Evolutionary conservation across 2,888 invertebrate species (phyloP).

Genomic region (Acanthosepion esculentum): DNA sequence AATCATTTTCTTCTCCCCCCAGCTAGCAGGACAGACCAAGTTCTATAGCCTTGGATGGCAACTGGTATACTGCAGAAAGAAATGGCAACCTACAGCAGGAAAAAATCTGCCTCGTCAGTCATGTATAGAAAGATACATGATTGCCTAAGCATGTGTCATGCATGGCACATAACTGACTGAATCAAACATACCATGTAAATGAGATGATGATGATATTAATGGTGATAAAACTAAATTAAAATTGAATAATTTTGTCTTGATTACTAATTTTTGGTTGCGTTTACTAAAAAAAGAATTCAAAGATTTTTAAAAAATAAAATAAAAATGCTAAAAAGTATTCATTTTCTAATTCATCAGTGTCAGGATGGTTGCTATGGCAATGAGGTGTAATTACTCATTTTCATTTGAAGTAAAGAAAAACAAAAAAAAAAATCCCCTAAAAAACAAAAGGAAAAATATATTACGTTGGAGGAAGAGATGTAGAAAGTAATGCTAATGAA

Average conservation of each 20-base stretch:
- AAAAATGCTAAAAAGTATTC: background rate
- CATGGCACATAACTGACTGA: background rate
- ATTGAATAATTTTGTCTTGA: background rate
- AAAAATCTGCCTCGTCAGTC: too few species aligned
- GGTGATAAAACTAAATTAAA: background rate
- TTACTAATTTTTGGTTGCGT: background rate
- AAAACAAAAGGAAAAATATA: background rate
- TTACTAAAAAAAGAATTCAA: background rate
- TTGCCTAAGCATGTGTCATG: too few species aligned
- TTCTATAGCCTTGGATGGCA: too few species aligned
- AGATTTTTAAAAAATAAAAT: background rate
- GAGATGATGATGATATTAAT: background rate
- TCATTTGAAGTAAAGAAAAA: background rate
- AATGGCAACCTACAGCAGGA: too few species aligned
- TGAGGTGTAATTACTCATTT: background rate
- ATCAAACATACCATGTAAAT: background rate
- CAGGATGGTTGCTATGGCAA: background rate
- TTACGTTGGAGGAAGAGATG: background rate
- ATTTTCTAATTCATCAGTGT: constrained; percentile 10
- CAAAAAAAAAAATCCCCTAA: background rate
- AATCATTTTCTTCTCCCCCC: too few species aligned
- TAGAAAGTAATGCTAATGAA: background rate
- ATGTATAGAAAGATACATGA: too few species aligned
- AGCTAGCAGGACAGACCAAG: too few species aligned
- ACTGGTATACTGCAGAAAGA: too few species aligned